A percentile compares a stretch with the other conserved stretches of the same genome.
phyloP scores from a whole-genome alignment of 1,140 invertebrate genomes.

The Chionoecetes opilio region DNA sequence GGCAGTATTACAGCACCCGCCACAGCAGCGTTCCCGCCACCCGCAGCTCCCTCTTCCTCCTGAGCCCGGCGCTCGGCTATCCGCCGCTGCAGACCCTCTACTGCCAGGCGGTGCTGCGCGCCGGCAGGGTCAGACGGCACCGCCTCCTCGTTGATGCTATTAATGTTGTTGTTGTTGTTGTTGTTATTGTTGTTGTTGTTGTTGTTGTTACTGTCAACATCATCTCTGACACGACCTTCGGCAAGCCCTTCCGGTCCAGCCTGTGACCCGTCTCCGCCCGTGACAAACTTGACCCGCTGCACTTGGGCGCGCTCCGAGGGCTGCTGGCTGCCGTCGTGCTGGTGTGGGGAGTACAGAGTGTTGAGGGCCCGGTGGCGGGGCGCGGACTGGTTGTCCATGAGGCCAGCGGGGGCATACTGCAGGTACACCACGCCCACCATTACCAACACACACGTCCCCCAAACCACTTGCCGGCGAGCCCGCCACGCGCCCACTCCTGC shows the following conservation, averaged over 20 bases:
- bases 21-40: not conserved
- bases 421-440: slow-evolving; percentile 70
- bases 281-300: slow-evolving; percentile 73
- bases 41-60: slow-evolving; percentile 58
- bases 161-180: slow-evolving; percentile 67
- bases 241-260: not conserved
- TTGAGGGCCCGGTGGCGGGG: slow-evolving; percentile 72
- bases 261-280: slow-evolving; percentile 50
- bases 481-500: slow-evolving; percentile 73
- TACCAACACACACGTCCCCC: slow-evolving; percentile 71
- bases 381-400: slow-evolving; percentile 61
- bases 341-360: slow-evolving; percentile 67
- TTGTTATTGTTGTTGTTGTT: slow-evolving; percentile 51
- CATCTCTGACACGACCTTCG: not conserved
- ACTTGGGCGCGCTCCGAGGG: slow-evolving; percentile 43
- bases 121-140: slow-evolving; percentile 67
- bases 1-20: slow-evolving; percentile 44
- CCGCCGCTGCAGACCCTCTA: slow-evolving; percentile 67
- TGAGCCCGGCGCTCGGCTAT: slow-evolving; percentile 64
- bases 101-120: slow-evolving; percentile 63
- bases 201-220: slow-evolving; percentile 40
- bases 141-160: slow-evolving; percentile 64
- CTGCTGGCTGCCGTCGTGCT: slow-evolving; percentile 47
- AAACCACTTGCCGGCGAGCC: slow-evolving; percentile 67
- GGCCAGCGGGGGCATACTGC: slow-evolving; percentile 66